Evolutionary conservation across 2,888 invertebrate genomes (phyloP).

Genomic region (Pollenia angustigena): DNA sequence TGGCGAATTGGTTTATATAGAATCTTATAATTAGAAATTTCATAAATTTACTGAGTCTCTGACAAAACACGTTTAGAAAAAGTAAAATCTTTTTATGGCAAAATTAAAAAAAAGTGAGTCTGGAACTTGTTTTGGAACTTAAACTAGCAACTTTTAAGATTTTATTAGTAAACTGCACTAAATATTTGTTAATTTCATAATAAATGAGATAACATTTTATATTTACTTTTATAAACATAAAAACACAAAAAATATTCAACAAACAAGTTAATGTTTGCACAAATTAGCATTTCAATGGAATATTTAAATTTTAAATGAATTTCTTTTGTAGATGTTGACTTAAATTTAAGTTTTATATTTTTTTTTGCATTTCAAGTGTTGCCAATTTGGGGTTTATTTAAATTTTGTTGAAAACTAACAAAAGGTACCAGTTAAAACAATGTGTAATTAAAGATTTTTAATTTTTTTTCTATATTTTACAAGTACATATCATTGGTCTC

Average conservation of each 20-base stretch:
- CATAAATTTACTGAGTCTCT: not conserved
- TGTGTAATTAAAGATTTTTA: too few relatives aligned
- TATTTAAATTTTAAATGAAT: not conserved
- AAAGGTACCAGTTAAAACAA: too few relatives aligned
- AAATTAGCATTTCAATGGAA: constrained; percentile 8
- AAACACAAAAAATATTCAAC: not conserved
- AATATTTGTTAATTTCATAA: constrained; percentile 2
- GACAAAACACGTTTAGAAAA: not conserved
- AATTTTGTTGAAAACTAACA: too few relatives aligned
- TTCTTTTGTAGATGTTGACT: not conserved
- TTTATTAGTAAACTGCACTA: constrained; percentile 17
- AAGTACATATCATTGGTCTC: too few relatives aligned
- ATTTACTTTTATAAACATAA: not conserved
- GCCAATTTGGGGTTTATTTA: too few relatives aligned
- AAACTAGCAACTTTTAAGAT: not conserved
- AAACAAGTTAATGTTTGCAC: not conserved
- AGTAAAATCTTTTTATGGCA: not conserved
- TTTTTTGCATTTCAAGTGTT: too few relatives aligned
- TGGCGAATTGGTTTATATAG: not conserved
- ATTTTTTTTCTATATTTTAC: too few relatives aligned
- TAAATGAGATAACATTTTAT: constrained; percentile 10
- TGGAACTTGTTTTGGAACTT: not conserved
- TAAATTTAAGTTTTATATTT: not conserved
- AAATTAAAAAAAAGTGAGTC: too few relatives aligned
- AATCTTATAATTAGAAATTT: not conserved